phyloP scores from a whole-genome alignment of 2,113 vertebrate genomes.

The Chrysemys picta region DNA sequence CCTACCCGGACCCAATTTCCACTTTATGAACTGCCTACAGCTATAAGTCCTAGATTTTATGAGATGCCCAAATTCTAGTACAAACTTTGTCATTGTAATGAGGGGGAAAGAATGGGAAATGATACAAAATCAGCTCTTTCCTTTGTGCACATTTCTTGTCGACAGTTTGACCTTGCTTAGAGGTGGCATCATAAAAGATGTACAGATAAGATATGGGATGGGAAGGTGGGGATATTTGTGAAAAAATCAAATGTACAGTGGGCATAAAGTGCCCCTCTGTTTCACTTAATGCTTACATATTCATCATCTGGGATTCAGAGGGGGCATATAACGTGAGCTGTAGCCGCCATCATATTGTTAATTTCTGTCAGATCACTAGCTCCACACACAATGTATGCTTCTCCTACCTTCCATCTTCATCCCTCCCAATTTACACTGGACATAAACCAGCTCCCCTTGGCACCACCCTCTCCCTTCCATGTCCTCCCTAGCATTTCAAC shows the following conservation, averaged over 20 bases:
- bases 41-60: slow-evolving; percentile 65
- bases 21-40: slow-evolving; percentile 66
- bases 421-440: neutral
- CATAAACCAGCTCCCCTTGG: neutral
- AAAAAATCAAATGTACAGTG: neutral
- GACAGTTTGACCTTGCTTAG: neutral
- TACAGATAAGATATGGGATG: neutral
- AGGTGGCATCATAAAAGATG: neutral
- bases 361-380: neutral
- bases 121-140: slow-evolving; percentile 7
- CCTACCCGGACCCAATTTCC: slow-evolving; percentile 51
- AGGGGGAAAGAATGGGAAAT: slow-evolving; percentile 42
- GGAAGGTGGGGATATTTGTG: neutral
- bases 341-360: neutral
- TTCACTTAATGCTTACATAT: fast-evolving
- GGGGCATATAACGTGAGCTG: fast-evolving
- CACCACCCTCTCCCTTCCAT: neutral
- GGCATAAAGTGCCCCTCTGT: neutral
- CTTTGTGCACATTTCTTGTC: neutral
- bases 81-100: slow-evolving; percentile 40
- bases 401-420: fast-evolving
- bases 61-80: slow-evolving; percentile 51
- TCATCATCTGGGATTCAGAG: fast-evolving
- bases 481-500: neutral
- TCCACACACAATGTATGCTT: fast-evolving